These are phyloP conservation scores for Drosophila nikananu DNA, from an alignment of 1,140 invertebrate genomes.

Conservation along the genomic window DNA sequence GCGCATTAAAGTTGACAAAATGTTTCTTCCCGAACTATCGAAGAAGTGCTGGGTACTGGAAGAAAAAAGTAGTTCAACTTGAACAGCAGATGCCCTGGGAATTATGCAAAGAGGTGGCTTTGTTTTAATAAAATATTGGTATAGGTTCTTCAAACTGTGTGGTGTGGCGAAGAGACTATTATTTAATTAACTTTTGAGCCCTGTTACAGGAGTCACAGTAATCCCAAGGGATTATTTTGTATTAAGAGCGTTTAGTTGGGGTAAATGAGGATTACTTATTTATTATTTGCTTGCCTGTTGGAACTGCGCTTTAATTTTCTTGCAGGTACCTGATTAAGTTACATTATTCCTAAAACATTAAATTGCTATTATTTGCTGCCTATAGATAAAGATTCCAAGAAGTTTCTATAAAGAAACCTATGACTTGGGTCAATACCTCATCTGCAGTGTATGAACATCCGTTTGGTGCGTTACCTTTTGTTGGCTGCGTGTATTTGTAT, in stretches of 20 bases:
- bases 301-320: background rate
- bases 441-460: slow-evolving; percentile 11
- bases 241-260: no score
- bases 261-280: background rate
- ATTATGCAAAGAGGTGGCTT: background rate
- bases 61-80: slow-evolving; percentile 24
- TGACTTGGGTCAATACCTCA: background rate
- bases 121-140: slow-evolving; percentile 2
- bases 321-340: no score
- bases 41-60: slow-evolving; percentile 32
- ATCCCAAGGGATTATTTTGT: background rate
- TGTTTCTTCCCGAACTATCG: slow-evolving; percentile 57
- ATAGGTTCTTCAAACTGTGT: no score
- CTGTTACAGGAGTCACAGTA: background rate
- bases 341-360: no score
- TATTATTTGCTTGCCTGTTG: background rate
- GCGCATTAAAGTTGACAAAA: slow-evolving; percentile 76
- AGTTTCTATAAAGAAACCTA: no score
- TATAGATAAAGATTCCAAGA: no score
- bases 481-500: slow-evolving; percentile 20
- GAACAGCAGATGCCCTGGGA: slow-evolving; percentile 21
- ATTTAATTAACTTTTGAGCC: no score
- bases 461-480: slow-evolving; percentile 16
- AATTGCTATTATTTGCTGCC: no score
- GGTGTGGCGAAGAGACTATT: background rate